Evolutionary conservation across 2,113 vertebrate genomes (phyloP).

Genomic region (Acanthisitta chloris): DNA sequence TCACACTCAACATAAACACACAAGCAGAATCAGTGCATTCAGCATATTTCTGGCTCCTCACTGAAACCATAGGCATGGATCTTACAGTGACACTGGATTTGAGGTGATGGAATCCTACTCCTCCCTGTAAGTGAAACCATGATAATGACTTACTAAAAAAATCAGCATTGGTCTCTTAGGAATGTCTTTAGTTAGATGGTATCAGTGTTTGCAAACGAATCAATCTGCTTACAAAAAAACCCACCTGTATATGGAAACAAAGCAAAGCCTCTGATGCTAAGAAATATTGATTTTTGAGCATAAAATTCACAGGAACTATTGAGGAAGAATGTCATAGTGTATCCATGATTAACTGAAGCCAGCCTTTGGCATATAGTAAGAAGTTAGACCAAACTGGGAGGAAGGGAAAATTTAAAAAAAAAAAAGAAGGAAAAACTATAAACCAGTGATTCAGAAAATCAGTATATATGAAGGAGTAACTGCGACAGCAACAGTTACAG

Average conservation of each 20-base stretch:
- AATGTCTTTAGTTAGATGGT: background rate
- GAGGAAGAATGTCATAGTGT: background rate
- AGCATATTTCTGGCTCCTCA: background rate
- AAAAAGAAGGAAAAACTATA: background rate
- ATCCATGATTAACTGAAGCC: background rate
- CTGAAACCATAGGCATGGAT: background rate
- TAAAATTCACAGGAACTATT: background rate
- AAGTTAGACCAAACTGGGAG: background rate
- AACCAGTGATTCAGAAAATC: background rate
- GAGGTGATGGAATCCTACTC: background rate
- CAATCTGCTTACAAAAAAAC: background rate
- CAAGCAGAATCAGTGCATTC: background rate
- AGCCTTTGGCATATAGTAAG: background rate
- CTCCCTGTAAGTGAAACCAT: background rate
- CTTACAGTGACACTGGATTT: background rate
- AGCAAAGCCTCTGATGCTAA: background rate
- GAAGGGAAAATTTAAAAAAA: accelerated
- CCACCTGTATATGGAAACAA: background rate
- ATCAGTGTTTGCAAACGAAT: background rate
- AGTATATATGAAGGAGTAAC: background rate
- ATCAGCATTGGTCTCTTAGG: background rate
- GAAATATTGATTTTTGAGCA: background rate
- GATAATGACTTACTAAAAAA: background rate
- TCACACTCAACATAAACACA: background rate
- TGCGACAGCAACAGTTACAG: background rate